Conservation (phyloP, 1,140 invertebrate species). For the Maniola jurtina region DNA sequence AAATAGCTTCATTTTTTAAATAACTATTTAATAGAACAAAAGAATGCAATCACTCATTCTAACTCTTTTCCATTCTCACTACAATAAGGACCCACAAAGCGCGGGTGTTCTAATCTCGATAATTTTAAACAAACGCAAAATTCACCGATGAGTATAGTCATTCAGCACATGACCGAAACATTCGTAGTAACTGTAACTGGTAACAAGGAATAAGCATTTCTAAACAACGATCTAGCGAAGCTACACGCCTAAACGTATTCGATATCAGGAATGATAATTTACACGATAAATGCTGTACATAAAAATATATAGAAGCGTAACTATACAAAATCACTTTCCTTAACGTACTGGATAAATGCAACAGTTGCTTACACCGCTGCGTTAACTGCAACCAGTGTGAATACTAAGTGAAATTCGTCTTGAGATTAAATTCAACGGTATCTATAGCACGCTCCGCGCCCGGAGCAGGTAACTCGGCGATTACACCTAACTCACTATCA, state of each 20-base stretch:
- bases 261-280: conserved; percentile 68
- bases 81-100: conserved; percentile 18
- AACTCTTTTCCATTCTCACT: conserved; percentile 33
- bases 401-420: conserved; percentile 61
- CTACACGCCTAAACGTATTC: conserved; percentile 38
- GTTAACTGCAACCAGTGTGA: conserved; percentile 47
- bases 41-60: conserved; percentile 23
- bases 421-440: conserved; percentile 51
- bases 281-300: conserved; percentile 71
- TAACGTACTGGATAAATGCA: conserved; percentile 72
- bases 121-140: conserved; percentile 14
- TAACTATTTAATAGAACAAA: conserved; percentile 30
- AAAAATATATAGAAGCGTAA: conserved; percentile 66
- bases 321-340: conserved; percentile 71
- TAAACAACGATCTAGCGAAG: conserved; percentile 42
- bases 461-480: conserved; percentile 24
- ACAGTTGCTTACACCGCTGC: conserved; percentile 58
- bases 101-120: conserved; percentile 28
- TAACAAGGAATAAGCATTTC: conserved; percentile 64
- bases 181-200: conserved; percentile 69
- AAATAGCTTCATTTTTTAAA: conserved; percentile 70
- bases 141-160: conserved; percentile 14
- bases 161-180: conserved; percentile 18
- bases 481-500: conserved; percentile 72
- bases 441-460: conserved; percentile 16